Evolutionary conservation across 1,140 invertebrate genomes (phyloP).

Genomic region (Phymastichus coffea): DNA sequence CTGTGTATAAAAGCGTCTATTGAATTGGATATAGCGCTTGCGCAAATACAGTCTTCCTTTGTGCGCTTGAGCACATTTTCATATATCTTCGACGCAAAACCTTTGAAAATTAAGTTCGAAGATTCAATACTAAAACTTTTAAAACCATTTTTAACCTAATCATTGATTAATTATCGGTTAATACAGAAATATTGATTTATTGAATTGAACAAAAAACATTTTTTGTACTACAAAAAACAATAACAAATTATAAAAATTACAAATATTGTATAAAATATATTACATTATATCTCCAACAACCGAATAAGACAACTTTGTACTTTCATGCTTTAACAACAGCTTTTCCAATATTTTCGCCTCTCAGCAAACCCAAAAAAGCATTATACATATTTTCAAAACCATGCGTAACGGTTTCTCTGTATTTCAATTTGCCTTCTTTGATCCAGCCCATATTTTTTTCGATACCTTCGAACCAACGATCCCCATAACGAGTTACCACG

Average conservation of each 20-base stretch:
- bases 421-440: constrained; percentile 62
- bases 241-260: background rate
- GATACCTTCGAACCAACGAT: constrained; percentile 60
- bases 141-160: too few species aligned
- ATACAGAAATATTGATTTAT: too few species aligned
- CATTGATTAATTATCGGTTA: too few species aligned
- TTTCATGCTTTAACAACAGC: constrained; percentile 60
- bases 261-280: background rate
- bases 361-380: constrained; percentile 64
- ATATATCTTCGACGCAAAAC: too few species aligned
- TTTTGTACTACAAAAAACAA: background rate
- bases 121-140: too few species aligned
- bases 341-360: constrained; percentile 67
- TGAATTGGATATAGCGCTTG: too few species aligned
- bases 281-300: background rate
- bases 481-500: constrained; percentile 53
- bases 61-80: too few species aligned
- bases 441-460: constrained; percentile 61
- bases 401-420: constrained; percentile 61
- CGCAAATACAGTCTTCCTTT: too few species aligned
- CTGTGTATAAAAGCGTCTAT: too few species aligned
- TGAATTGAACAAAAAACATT: background rate
- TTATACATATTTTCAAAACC: constrained; percentile 67
- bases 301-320: background rate
- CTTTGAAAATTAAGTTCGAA: too few species aligned